phyloP scores from a whole-genome alignment of 2,113 vertebrate species.

The Zapus hudsonius region DNA sequence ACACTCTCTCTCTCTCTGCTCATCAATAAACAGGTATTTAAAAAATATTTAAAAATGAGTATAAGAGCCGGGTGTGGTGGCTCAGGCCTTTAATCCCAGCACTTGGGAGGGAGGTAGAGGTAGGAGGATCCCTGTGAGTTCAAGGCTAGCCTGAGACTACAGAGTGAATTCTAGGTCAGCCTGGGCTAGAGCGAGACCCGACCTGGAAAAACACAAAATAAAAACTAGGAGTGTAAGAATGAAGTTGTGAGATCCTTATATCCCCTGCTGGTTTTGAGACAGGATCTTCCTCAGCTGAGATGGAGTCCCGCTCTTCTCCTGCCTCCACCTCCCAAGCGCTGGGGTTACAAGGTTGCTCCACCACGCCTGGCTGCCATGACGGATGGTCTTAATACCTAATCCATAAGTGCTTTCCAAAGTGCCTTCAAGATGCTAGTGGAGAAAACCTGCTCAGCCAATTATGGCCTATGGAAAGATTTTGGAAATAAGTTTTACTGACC shows the following conservation, averaged over 20 bases:
- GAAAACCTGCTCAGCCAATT: neutral
- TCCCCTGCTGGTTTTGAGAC: neutral
- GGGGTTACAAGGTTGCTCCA: neutral
- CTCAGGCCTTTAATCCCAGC: too few species aligned
- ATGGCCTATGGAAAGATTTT: neutral
- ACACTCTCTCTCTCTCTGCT: too few species aligned
- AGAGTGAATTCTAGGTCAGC: too few species aligned
- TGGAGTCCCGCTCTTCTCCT: neutral
- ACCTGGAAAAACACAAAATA: too few species aligned
- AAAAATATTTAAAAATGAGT: too few species aligned
- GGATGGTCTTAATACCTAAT: neutral
- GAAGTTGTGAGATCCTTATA: neutral
- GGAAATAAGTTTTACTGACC: constrained; percentile 62
- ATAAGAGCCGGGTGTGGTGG: too few species aligned
- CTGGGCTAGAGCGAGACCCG: too few species aligned
- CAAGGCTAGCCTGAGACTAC: too few species aligned
- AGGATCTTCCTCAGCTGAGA: neutral
- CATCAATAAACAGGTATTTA: too few species aligned
- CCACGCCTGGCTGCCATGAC: neutral
- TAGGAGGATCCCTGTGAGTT: too few species aligned
- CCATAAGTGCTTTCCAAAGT: neutral
- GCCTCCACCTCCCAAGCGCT: neutral
- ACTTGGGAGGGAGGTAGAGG: too few species aligned
- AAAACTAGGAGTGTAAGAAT: too few species aligned
- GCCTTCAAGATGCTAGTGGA: neutral